phyloP scores from a whole-genome alignment of 2,797 vertebrate genomes.

The Sciaenops ocellatus region DNA sequence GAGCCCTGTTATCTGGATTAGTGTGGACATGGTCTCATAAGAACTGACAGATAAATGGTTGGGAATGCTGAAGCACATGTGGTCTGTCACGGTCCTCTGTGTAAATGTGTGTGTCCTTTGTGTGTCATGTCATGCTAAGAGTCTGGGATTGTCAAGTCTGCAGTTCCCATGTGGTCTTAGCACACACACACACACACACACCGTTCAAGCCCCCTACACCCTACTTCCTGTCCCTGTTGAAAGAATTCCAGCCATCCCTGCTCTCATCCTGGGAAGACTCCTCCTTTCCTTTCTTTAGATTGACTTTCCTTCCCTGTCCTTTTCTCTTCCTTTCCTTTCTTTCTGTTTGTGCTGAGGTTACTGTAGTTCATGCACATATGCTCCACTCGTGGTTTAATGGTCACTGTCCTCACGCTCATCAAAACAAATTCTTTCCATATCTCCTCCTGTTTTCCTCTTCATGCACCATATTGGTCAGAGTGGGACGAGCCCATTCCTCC shows the following conservation, averaged over 20 bases:
- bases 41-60: background rate
- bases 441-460: slow-evolving; percentile 56
- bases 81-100: slow-evolving; percentile 1
- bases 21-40: background rate
- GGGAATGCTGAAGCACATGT: slow-evolving; percentile 16
- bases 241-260: slow-evolving; percentile 62
- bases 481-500: slow-evolving; percentile 33
- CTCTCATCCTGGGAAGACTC: slow-evolving; percentile 68
- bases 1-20: background rate
- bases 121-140: slow-evolving; percentile 27
- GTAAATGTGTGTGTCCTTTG: background rate
- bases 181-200: slow-evolving; percentile 29
- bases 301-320: background rate
- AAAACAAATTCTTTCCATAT: slow-evolving; percentile 68
- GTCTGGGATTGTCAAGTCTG: slow-evolving; percentile 49
- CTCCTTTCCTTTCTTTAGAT: slow-evolving; percentile 51
- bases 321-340: background rate
- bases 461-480: slow-evolving; percentile 28
- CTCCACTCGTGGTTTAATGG: slow-evolving; percentile 25
- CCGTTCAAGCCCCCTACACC: slow-evolving; percentile 40
- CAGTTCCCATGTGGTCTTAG: slow-evolving; percentile 63
- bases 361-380: slow-evolving; percentile 37
- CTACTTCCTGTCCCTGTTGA: slow-evolving; percentile 68
- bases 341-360: slow-evolving; percentile 41
- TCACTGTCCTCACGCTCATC: slow-evolving; percentile 46